Conservation (phyloP, 2,888 invertebrate genomes). For the Liposcelis brunnea region DNA sequence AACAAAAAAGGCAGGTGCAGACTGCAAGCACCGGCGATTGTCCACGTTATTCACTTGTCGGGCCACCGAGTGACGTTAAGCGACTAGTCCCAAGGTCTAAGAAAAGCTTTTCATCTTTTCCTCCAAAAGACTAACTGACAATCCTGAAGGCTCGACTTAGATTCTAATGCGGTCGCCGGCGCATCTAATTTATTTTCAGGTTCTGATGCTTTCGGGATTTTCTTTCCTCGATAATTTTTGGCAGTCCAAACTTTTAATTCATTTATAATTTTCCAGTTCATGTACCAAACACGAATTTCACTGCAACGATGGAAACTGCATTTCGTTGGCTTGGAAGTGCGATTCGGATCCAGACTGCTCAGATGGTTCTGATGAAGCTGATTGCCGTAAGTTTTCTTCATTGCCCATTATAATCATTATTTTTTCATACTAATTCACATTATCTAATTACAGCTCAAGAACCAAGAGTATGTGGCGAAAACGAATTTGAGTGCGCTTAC, state of each 20-base stretch:
- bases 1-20: no score
- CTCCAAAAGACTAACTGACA: no score
- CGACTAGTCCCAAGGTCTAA: no score
- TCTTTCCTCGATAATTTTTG: no score
- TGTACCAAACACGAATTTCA: constrained; percentile 57
- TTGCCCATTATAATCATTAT: neutral
- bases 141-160: no score
- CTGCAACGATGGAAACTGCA: constrained; percentile 61
- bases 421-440: neutral
- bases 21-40: no score
- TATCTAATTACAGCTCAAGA: constrained; percentile 19
- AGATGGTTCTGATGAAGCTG: constrained; percentile 54
- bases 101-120: no score
- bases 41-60: no score
- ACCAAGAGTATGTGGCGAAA: constrained; percentile 39
- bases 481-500: constrained; percentile 56
- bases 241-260: neutral
- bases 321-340: constrained; percentile 56
- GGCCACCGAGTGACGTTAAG: no score
- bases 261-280: constrained; percentile 22
- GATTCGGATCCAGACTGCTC: constrained; percentile 68
- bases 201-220: no score
- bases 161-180: no score
- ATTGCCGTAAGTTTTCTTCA: constrained; percentile 19
- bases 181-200: no score